These are phyloP conservation scores for Melanerpes formicivorus DNA, from an alignment of 2,113 vertebrate species.

Conservation along the genomic window DNA sequence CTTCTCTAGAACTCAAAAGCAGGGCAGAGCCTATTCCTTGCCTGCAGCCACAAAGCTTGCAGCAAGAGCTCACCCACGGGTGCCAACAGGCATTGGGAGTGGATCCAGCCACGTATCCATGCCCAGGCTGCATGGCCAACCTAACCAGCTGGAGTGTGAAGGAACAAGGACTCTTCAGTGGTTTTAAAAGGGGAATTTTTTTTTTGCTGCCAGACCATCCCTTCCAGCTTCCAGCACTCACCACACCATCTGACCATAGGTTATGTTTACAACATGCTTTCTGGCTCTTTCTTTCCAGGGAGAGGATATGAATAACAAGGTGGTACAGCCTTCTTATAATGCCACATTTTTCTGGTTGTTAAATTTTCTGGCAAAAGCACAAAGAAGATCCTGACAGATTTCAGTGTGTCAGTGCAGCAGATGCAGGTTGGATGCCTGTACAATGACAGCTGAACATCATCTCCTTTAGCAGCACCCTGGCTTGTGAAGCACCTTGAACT, in stretches of 20 bases:
- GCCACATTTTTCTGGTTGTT: not conserved
- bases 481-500: not conserved
- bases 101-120: not conserved
- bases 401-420: not conserved
- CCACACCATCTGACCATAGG: constrained; percentile 20
- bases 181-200: constrained; percentile 46
- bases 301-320: constrained; percentile 19
- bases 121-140: accelerated
- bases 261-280: not conserved
- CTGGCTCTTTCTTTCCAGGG: not conserved
- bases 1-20: not conserved
- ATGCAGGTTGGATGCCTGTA: not conserved
- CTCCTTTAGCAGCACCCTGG: not conserved
- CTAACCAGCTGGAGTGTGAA: not conserved
- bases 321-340: not conserved
- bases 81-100: not conserved
- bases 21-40: not conserved
- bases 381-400: not conserved
- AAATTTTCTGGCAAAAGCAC: not conserved
- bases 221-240: not conserved
- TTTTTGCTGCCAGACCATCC: constrained; percentile 33
- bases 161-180: constrained; percentile 28
- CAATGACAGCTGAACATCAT: not conserved
- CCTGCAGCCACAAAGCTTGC: not conserved
- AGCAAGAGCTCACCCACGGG: not conserved